phyloP scores from a whole-genome alignment of 2,888 invertebrate species.

The Rhodophaea formosa region DNA sequence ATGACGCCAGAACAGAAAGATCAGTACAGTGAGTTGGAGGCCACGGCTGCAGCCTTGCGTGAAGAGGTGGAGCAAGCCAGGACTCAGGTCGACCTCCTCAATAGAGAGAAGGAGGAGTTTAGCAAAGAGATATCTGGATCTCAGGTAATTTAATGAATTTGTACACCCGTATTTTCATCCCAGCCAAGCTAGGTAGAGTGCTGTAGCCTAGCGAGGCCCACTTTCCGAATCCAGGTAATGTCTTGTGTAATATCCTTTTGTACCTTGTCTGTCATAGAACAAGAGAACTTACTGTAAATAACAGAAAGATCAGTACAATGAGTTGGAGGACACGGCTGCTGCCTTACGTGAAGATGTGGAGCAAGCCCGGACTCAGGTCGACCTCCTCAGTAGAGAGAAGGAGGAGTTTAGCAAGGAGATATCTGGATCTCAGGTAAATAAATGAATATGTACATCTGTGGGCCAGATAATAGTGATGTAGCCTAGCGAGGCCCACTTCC shows the following conservation, averaged over 20 bases:
- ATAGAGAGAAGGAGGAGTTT: slow-evolving; percentile 83
- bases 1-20: slow-evolving; percentile 83
- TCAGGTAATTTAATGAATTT: slow-evolving; percentile 56
- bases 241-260: no score
- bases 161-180: no score
- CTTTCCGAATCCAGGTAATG: no score
- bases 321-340: slow-evolving; percentile 70
- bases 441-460: background rate
- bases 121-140: slow-evolving; percentile 85
- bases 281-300: no score
- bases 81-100: slow-evolving; percentile 83
- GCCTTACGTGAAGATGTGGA: slow-evolving; percentile 79
- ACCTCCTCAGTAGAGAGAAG: slow-evolving; percentile 83
- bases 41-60: slow-evolving; percentile 70
- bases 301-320: slow-evolving; percentile 78
- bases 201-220: no score
- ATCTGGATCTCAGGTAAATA: slow-evolving; percentile 78
- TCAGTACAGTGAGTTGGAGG: slow-evolving; percentile 72
- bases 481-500: no score
- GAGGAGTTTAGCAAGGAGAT: slow-evolving; percentile 85
- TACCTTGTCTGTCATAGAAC: no score
- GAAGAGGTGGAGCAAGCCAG: slow-evolving; percentile 81
- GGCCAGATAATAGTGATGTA: no score
- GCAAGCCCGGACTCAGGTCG: slow-evolving; percentile 82
- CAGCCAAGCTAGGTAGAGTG: no score